Evolutionary conservation across 1,140 invertebrate genomes (phyloP), one percentile per base, ranked within the genome.

Genomic region (Drosophila pruinosa): DNA sequence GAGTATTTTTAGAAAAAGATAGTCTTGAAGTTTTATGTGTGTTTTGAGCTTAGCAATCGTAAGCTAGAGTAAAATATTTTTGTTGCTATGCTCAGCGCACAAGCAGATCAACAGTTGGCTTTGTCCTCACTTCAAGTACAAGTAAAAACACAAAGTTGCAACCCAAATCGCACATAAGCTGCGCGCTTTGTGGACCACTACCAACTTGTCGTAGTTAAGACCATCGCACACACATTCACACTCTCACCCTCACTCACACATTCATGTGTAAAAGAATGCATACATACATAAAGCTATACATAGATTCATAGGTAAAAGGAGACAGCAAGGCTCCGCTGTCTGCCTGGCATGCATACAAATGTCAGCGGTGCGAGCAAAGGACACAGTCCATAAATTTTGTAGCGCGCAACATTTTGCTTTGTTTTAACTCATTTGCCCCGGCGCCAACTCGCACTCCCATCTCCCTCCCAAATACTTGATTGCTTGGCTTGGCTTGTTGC

Each of bases 51-150:
- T 43, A 56, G 28, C 62, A 74, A 47, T 47, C 67, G 50, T 45
- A 71, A 58, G 56, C 56, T 62, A 22, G 50, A 68, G 38, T 70
- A 47, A 36, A 57, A 57, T 68, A 75, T 83, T 83, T 75, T 56
- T 36, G 36, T 26, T 58, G 12, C 36, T 48, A n/a, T 10, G 26
- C 45, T 22, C 17, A 15, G 21, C 64, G 34, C 58, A 45, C 47
- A 74, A 58, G 28, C 31, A 74, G 78, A 75, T 86, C 82, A 86
- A 86, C 82, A 86, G 82, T 81, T 88, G 86, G 81, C 63, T 72
- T 73, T 63, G 47, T 39, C 36, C 2, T 10, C 10, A 45, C 43
- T 53, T 53, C 31, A 50, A 52, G 36, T 15, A 67, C 45, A 56
- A 56, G 59, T 61, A 80, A 73, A 81, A 77, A 77, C 76, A 83